Evolutionary conservation across 1,140 invertebrate genomes (phyloP).

Genomic region (Sitodiplosis mosellana): DNA sequence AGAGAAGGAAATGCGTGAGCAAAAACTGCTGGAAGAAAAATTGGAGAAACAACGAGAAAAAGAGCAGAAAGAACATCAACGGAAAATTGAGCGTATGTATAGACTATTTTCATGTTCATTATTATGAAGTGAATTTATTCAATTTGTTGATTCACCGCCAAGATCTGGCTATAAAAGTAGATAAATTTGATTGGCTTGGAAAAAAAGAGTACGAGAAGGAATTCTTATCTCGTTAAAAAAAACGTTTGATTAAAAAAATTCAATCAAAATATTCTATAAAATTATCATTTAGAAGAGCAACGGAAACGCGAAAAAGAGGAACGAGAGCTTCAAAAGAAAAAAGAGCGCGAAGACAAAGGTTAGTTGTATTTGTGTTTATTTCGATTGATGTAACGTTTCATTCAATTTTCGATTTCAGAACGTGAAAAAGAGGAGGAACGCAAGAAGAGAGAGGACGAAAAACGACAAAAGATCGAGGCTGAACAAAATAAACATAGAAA

Average conservation of each 20-base stretch:
- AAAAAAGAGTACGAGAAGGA: no score
- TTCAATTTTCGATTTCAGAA: no score
- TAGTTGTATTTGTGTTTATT: no score
- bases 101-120: no score
- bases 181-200: no score
- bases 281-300: slow-evolving; percentile 29
- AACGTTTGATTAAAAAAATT: no score
- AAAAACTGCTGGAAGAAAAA: slow-evolving; percentile 7
- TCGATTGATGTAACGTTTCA: no score
- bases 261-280: slow-evolving; percentile 20
- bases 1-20: not conserved
- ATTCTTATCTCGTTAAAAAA: no score
- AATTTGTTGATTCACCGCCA: no score
- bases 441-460: slow-evolving; percentile 33
- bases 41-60: slow-evolving; percentile 15
- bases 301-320: slow-evolving; percentile 33
- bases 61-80: slow-evolving; percentile 25
- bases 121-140: no score
- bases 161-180: no score
- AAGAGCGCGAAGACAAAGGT: slow-evolving; percentile 20
- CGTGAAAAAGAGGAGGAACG: slow-evolving; percentile 15
- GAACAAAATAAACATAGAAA: slow-evolving; percentile 45
- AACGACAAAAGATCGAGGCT: slow-evolving; percentile 32
- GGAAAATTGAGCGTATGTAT: slow-evolving; percentile 22
- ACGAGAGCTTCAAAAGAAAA: slow-evolving; percentile 10